phyloP scores from a whole-genome alignment of 2,113 vertebrate species.

The Stictonetta naevosa region DNA sequence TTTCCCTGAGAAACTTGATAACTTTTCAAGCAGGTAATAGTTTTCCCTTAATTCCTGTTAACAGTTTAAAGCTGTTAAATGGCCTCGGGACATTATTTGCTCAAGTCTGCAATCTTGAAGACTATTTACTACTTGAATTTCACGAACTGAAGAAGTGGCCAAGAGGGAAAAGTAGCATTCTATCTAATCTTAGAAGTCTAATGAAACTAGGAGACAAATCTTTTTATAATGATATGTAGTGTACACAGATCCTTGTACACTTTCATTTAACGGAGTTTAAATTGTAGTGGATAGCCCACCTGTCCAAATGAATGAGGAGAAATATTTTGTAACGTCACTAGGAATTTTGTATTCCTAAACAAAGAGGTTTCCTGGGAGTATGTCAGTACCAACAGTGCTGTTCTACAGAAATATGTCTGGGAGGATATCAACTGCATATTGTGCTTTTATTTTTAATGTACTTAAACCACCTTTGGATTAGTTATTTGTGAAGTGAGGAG shows the following conservation, averaged over 20 bases:
- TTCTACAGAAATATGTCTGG: neutral
- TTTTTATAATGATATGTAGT: rapidly evolving
- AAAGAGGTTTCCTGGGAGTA: neutral
- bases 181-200: neutral
- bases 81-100: neutral
- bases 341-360: neutral
- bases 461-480: neutral
- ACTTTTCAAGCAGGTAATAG: neutral
- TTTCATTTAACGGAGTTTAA: neutral
- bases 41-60: neutral
- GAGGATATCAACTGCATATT: neutral
- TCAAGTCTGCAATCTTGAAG: neutral
- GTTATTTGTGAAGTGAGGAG: neutral
- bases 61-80: neutral
- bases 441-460: neutral
- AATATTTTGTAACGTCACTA: neutral
- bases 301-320: neutral
- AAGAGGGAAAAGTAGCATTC: neutral
- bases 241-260: neutral
- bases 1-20: neutral
- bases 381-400: neutral
- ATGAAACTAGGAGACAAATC: neutral
- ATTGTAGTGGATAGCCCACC: rapidly evolving
- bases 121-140: neutral
- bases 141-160: neutral